Evolutionary conservation across 1,140 invertebrate genomes (phyloP).

Genomic region (Aphelenchoides fujianensis): DNA sequence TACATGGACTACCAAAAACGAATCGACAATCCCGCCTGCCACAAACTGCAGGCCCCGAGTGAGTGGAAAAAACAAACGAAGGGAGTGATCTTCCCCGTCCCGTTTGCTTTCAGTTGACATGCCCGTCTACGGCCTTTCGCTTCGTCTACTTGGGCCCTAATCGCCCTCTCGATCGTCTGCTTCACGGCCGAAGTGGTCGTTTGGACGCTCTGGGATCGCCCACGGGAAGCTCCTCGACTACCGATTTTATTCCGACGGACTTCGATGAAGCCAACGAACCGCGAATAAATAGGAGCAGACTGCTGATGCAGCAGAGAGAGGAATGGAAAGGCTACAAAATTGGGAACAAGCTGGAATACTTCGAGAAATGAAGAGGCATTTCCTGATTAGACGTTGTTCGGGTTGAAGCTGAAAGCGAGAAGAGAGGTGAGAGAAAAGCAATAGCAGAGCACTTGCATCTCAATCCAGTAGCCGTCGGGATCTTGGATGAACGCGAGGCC

Average conservation of each 20-base stretch:
- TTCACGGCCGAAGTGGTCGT: neutral
- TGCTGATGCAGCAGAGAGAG: constrained; percentile 3
- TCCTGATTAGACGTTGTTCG: constrained; percentile 53
- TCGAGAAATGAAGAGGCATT: neutral
- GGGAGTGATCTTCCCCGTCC: too few relatives aligned
- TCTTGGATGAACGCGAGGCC: constrained; percentile 86
- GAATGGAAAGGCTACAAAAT: neutral
- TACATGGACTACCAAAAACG: constrained; percentile 13
- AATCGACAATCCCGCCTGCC: neutral
- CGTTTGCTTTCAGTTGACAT: neutral
- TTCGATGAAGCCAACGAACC: neutral
- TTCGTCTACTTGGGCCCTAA: neutral
- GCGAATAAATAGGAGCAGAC: neutral
- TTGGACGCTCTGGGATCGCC: neutral
- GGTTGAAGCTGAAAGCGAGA: too few relatives aligned
- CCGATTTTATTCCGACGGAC: neutral
- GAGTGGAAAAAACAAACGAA: neutral
- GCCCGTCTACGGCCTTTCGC: neutral
- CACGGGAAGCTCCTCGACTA: neutral
- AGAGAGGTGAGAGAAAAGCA: too few relatives aligned
- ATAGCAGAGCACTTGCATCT: too few relatives aligned
- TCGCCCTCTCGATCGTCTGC: neutral
- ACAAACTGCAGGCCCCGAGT: constrained; percentile 9
- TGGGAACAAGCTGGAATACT: too few relatives aligned
- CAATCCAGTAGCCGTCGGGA: constrained; percentile 93